A percentile compares a stretch with the other conserved stretches of the same genome.
phyloP scores from a whole-genome alignment of 2,888 invertebrate genomes.

The Drosophila subquinaria region DNA sequence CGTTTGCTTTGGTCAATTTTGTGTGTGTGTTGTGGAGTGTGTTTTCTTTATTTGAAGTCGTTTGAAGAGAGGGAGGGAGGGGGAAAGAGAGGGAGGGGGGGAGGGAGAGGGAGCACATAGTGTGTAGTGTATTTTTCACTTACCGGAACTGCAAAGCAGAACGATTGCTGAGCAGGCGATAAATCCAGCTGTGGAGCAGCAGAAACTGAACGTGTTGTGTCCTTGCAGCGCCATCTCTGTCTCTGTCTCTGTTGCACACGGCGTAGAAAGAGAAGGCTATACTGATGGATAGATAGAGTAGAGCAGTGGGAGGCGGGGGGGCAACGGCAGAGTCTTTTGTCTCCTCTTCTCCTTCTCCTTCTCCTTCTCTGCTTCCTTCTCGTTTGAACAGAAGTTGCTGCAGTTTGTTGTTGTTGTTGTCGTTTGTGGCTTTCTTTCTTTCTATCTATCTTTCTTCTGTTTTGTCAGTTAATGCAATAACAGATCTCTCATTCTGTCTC shows the following conservation, averaged over 20 bases:
- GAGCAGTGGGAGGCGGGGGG: too few relatives aligned
- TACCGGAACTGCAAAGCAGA: conserved; percentile 86
- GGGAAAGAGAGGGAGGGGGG: too few relatives aligned
- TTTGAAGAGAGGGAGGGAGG: too few relatives aligned
- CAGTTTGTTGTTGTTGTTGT: too few relatives aligned
- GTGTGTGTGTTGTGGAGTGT: too few relatives aligned
- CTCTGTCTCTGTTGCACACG: conserved; percentile 30
- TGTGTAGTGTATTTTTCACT: conserved; percentile 76
- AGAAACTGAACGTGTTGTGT: conserved; percentile 71
- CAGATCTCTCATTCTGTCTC: conserved; percentile 33
- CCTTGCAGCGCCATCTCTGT: conserved; percentile 58
- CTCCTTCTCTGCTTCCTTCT: not conserved
- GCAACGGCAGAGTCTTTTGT: not conserved
- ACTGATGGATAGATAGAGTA: too few relatives aligned
- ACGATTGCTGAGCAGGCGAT: conserved; percentile 85
- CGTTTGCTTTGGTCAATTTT: too few relatives aligned
- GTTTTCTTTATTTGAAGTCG: too few relatives aligned
- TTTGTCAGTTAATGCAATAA: conserved; percentile 41
- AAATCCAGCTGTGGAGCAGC: conserved; percentile 83
- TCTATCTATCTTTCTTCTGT: not conserved
- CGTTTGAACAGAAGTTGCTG: too few relatives aligned
- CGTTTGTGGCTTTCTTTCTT: conserved; percentile 31
- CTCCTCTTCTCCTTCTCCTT: not conserved
- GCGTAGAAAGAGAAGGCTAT: not conserved
- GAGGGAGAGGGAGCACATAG: too few relatives aligned